Base-by-base conservation (phyloP, 2,888 invertebrate species). In the Ichneumoninae sp. region DNA sequence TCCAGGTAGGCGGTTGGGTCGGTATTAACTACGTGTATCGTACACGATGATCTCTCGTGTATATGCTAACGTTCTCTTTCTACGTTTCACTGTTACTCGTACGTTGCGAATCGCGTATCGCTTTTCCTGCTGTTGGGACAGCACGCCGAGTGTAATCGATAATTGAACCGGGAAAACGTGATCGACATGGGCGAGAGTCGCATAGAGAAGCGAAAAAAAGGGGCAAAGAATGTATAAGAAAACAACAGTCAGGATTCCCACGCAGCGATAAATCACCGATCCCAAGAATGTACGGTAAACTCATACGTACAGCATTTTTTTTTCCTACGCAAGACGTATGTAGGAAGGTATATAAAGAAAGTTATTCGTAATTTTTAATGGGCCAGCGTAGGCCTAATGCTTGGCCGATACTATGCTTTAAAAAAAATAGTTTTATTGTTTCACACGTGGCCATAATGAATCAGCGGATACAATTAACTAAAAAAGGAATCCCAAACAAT, bases 11-110 rank as follows among this genome's bases (percentile, higher is more conserved):
- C 85, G 87, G 84, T 87, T 84, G 80, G 82, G 71, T 72, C 74
- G 72, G 80, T 83, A 87, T 86, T 86, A 88, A 88, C 81, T 85
- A 87, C 82, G 81, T 78, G 72, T 85, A 87, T 87, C 82, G 86
- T 88, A 80, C 65, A 33, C 81, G 85, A 86, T 66, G 71, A 87
- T 88, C 87, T 85, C 82, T 82, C 57, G 44, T 79, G 65, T 77
- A 77, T 85, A 79, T 50, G 44, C 33, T 47, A n/a, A 62, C 65
- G 36, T 62, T 74, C 77, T 62, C 72, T 70, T n/a, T 75, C 60
- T 60, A 26, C 47, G 47, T 57, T 33, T 69, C 47, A 44, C 74
- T 66, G 54, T 71, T 52, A 62, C 60, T 60, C 75, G 76, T 71
- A 71, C 82, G 80, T 75, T 72, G 68, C 82, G 85, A 86, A 86